Evolutionary conservation across 1,140 invertebrate genomes (phyloP), one percentile per base, ranked within the genome.

Genomic region (Paraescarpia echinospica): DNA sequence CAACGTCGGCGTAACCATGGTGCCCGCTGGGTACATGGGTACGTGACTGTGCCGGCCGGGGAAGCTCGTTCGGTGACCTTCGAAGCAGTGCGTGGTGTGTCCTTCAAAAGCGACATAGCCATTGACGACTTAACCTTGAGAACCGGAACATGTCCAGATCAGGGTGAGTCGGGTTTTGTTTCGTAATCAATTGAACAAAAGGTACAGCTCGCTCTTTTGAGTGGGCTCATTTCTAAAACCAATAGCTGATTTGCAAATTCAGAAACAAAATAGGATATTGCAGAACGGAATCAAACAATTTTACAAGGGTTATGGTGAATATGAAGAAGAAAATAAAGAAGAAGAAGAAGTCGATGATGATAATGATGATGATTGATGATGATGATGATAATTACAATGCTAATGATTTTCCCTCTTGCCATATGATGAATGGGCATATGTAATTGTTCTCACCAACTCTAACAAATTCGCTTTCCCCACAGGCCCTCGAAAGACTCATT

Each of bases 91-190:
- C 33, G 92, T 18, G 92, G 92, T 1, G 27, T 33, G 31, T 34
- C 33, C 2, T 41, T 88, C 34, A 4, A 33, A 88, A 48, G 92
- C 33, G 92, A 92, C 59, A 89, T 92, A 12, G 92, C 92, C 22
- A 14, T 92, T 33, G 92, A 92, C 88, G 92, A 92, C 59, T n/a
- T 92, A 34, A 88, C 92, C 51, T 33, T 89, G 33, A 8, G 92
- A 41, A 9, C 5, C 51, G 92, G 92, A 34, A 33, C 34, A 89
- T 92, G 92, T 41, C 92, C 92, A 2, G 12, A 88, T 31, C 35
- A 77, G 27, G 22, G 59, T 77, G 59, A 77, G 59, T 22, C 27
- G 22, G 2, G 59, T 77, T 31, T 77, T 77, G 41, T 41, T 41
- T 41, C 41, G 4, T 18, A 12, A 22, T 77, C 59, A 77, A 27